Evolutionary conservation across 2,888 invertebrate species (phyloP), one percentile per base, ranked within the genome.

Genomic region (Erebia epiphron): DNA sequence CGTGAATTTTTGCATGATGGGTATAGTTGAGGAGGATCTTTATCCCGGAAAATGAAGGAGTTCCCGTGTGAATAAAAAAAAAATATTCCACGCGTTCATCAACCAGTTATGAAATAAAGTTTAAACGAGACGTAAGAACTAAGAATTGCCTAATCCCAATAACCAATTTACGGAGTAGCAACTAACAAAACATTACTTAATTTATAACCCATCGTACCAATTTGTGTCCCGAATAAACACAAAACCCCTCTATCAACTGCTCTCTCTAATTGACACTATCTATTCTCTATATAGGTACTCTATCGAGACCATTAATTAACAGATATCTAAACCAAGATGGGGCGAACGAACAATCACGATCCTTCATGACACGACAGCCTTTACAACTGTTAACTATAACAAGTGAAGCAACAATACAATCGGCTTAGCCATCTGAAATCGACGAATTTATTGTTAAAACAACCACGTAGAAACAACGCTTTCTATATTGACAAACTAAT

Each of bases 211-310:
- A 76, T 43, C 60, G 60, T 41, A 60, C 41, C 60, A 43, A 60
- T 60, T 60, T 60, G 60, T 60, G 16, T 13, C n/a, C 67, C 76
- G 75, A 80, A 84, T 81, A 84, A 85, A 86, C 81, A 86, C 18
- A 66, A 83, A 80, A 78, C 79, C 77, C 78, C 75, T 50, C 75
- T 80, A 79, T 80, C 77, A 75, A 74, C 65, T 66, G 50, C 65
- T 63, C 60, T 75, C 82, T 79, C 84, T 89, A 90, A 91, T 89
- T 90, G 89, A 88, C 86, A 87, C 87, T 87, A 88, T 90, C 87
- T 82, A 16, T 77, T 80, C 81, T 74, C 84, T 85, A 63, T 85
- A 50, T 85, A 86, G 82, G 82, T 26, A 43, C 80, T 86, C 85
- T 84, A 85, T 86, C 82, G 79, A 81, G 80, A 81, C 80, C 82